phyloP scores from a whole-genome alignment of 2,888 invertebrate genomes.

The Spatulosminthurus flaviceps region DNA sequence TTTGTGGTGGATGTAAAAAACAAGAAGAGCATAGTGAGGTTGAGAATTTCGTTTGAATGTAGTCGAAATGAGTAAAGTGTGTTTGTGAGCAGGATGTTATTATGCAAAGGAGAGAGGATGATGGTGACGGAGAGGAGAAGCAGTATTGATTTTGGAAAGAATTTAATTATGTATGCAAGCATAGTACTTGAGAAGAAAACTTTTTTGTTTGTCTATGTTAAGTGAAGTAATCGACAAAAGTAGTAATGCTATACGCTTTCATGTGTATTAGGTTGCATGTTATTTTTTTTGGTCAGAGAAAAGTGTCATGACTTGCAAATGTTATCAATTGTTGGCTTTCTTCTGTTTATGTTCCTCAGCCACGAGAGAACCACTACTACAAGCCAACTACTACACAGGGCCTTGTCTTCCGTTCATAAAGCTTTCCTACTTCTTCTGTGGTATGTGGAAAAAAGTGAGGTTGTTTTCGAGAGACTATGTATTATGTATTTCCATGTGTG shows the following conservation, averaged over 20 bases:
- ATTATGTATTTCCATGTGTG: too few species aligned
- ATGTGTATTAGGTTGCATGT: not conserved
- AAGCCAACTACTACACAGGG: too few species aligned
- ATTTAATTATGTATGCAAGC: constrained; percentile 37
- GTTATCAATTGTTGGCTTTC: constrained; percentile 42
- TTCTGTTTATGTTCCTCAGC: constrained; percentile 41
- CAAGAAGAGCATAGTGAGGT: too few species aligned
- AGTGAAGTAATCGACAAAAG: constrained; percentile 22
- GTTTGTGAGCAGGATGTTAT: not conserved
- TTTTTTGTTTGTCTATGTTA: constrained; percentile 32
- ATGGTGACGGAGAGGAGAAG: too few species aligned
- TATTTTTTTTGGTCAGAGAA: not conserved
- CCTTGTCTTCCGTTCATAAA: not conserved
- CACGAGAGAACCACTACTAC: not conserved
- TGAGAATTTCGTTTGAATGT: not conserved
- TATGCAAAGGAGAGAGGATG: not conserved
- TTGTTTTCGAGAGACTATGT: too few species aligned
- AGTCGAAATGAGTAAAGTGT: not conserved
- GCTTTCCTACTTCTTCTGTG: not conserved
- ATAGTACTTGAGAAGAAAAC: constrained; percentile 16
- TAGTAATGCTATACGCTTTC: constrained; percentile 13
- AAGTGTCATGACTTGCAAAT: constrained; percentile 45
- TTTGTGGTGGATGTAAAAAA: too few species aligned
- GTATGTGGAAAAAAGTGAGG: too few species aligned
- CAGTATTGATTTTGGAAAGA: constrained; percentile 32